Evolutionary conservation across 1,140 invertebrate genomes (phyloP), one percentile per base, ranked within the genome.

Genomic region (Drosophila bipectinata): DNA sequence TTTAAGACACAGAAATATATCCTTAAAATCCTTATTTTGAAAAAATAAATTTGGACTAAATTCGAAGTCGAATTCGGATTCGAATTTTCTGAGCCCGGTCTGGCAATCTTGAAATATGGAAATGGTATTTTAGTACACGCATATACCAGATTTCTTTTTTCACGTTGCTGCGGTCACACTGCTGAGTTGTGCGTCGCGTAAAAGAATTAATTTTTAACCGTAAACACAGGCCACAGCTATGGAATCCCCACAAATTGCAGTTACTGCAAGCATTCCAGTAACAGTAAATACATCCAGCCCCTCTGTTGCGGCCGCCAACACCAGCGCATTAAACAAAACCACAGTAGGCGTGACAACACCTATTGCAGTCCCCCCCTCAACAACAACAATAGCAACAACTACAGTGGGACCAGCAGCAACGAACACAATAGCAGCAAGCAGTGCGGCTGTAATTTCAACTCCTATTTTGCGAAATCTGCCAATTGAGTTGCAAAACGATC

Each of bases 401-500:
- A 30, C 32, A 47, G 26, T 44, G 15, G 41, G 41, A 18, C 34
- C 47, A 59, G 32, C 67, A 52, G 21, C 73, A 54, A 45, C 68
- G 54, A 51, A 54, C 39, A 12, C 59, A 52, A 56, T 55, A 28
- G 32, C 59, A 21, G 30, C 55, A 24, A 37, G 15, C 49, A 48
- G 14, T 48, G 10, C 52, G 15, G 37, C 49, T 45, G 64, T 57
- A 10, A 39, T 60, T 69, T 12, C 51, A n/a, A 79, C 62, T 37
- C 39, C 73, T 47, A 21, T 57, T 26, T 15, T 58, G 18, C 69
- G 67, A 73, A 91, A 89, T 76, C 68, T 91, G 6, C 87, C 90
- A 15, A 80, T 89, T 56, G 90, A 91, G 45, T 48, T 91, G 26
- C 90, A 91, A 66, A 91, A 85, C 60, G 88, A 91, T 44, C 74